Evolutionary conservation across 2,113 vertebrate species (phyloP).

Genomic region (Aegotheles bennettii): DNA sequence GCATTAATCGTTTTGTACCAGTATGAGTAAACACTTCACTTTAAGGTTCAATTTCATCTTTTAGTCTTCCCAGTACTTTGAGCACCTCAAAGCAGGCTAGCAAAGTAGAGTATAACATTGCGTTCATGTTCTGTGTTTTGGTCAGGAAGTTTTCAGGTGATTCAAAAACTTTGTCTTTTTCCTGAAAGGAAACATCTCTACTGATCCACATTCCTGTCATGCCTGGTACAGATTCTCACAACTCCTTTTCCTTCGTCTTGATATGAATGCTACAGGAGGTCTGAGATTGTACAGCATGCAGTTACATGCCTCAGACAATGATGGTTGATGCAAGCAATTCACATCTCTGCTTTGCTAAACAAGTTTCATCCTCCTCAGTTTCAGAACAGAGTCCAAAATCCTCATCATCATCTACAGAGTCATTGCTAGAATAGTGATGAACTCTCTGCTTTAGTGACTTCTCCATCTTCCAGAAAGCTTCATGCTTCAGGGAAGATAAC

Average conservation of each 20-base stretch:
- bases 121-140: not conserved
- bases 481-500: not conserved
- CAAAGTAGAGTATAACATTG: not conserved
- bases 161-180: not conserved
- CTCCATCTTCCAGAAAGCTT: not conserved
- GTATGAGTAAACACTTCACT: not conserved
- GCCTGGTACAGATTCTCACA: not conserved
- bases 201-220: not conserved
- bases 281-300: not conserved
- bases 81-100: not conserved
- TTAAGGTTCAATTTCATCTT: not conserved
- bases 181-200: not conserved
- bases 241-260: not conserved
- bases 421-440: not conserved
- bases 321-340: not conserved
- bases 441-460: not conserved
- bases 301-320: not conserved
- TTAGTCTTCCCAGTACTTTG: not conserved
- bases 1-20: not conserved
- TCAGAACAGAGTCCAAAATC: not conserved
- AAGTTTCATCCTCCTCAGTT: not conserved
- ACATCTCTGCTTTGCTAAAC: not conserved
- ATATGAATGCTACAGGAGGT: not conserved
- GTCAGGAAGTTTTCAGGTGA: not conserved
- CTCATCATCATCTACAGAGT: not conserved